Conservation (phyloP, 2,888 invertebrate species). For the Tiliacea citrago region DNA sequence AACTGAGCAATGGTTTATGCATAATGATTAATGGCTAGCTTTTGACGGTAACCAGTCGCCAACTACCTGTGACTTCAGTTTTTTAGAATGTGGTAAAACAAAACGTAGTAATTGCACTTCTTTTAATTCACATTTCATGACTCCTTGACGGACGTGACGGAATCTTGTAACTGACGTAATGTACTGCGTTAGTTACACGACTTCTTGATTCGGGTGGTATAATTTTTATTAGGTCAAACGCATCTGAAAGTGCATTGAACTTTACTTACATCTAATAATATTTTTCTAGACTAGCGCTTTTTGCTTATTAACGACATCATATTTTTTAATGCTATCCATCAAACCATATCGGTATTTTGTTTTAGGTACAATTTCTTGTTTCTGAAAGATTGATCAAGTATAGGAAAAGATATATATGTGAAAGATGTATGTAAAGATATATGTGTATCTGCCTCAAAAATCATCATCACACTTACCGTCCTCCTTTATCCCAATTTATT, state of each 20-base stretch:
- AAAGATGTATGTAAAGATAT: too few relatives aligned
- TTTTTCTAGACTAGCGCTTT: constrained; percentile 29
- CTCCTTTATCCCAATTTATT: not conserved
- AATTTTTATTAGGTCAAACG: too few relatives aligned
- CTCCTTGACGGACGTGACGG: too few relatives aligned
- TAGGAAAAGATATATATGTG: not conserved
- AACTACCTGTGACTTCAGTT: not conserved
- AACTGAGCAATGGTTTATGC: not conserved
- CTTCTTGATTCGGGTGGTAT: not conserved
- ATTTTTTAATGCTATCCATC: not conserved
- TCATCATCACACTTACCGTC: not conserved
- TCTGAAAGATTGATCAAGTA: not conserved
- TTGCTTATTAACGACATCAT: constrained; percentile 16
- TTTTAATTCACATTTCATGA: not conserved
- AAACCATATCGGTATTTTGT: not conserved
- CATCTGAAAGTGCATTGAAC: constrained; percentile 2
- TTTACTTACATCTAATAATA: not conserved
- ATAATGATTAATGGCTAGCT: not conserved
- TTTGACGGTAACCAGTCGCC: not conserved
- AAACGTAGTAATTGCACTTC: not conserved
- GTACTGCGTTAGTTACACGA: too few relatives aligned
- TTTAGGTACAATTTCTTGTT: not conserved
- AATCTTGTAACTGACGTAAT: not conserved
- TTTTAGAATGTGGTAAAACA: not conserved
- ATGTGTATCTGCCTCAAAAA: not conserved